Evolutionary conservation across 2,113 vertebrate species (phyloP), one percentile per base, ranked within the genome.

Genomic region (Lophius piscatorius): DNA sequence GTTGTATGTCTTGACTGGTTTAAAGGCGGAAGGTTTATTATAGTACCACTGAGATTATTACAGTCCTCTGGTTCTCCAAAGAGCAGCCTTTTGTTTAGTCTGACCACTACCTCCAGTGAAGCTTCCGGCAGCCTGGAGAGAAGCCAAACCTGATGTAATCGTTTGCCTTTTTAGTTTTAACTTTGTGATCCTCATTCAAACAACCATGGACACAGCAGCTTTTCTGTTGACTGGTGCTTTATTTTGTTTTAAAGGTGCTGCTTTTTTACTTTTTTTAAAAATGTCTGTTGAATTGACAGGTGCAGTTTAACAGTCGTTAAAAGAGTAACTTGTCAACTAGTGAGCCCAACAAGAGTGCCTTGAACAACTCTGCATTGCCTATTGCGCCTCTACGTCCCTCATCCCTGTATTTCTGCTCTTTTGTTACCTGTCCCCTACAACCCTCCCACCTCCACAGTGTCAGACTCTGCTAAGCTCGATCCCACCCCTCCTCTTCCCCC

Each of bases 381-480:
- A 51, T 48, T 35, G 29, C 46, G 48, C 31, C 47, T 58, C 24
- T 47, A 55, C 56, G 50, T 21, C 56, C 52, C 36, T 59, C 65
- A 51, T 63, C 51, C 75, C 65, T 52, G 39, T 34, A 45, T 82
- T 52, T 62, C 55, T 72, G 40, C 63, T 69, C 41, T 73, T 61
- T 63, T 72, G 22, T 70, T 40, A 65, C 62, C 62, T 42, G 29
- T 50, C 18, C 40, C 67, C 18, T 33, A 10, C 47, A 42, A 23
- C 47, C 50, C 44, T 18, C 16, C 50, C 42, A 52, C 35, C 21
- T 72, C 58, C 47, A 47, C 64, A 98, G 96, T 97, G 94, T 95
- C 96, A 94, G 95, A 98, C 92, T 91, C 93, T 92, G 91, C 92
- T 91, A 96, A 94, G 92, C 93, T 88, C 93, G 91, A 94, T 91